phyloP scores from a whole-genome alignment of 2,797 vertebrate genomes.

The Microchirus variegatus region DNA sequence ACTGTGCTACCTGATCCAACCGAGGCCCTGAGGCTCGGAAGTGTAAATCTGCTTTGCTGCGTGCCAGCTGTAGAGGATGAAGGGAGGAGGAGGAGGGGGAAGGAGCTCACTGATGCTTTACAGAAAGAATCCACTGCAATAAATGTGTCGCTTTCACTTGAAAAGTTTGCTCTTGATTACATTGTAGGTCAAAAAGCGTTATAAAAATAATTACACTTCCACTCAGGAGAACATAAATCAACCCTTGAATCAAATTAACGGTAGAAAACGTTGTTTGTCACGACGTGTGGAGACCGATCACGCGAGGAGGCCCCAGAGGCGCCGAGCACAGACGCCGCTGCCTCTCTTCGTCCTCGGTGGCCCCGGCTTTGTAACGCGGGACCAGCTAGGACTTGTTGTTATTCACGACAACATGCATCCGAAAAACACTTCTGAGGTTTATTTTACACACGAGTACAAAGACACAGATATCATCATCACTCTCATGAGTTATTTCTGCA shows the following conservation, averaged over 20 bases:
- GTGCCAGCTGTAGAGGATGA: conserved; percentile 31
- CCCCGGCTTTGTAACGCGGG: conserved; percentile 27
- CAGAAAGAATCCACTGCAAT: conserved; percentile 33
- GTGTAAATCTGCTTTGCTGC: conserved; percentile 77
- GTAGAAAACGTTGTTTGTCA: conserved; percentile 5
- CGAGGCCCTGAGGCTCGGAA: conserved; percentile 77
- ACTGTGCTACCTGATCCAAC: conserved; percentile 74
- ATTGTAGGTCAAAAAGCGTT: too few species aligned
- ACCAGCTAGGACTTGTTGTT: conserved; percentile 44
- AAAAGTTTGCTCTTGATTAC: not conserved
- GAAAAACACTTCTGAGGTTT: conserved; percentile 12
- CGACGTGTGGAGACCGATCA: conserved; percentile 27
- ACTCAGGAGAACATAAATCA: too few species aligned
- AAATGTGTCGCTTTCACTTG: conserved; percentile 13
- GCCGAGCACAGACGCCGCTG: conserved; percentile 9
- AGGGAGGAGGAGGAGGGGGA: conserved; percentile 14
- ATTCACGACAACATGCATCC: conserved; percentile 12
- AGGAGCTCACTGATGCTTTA: conserved; percentile 51
- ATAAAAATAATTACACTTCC: too few species aligned
- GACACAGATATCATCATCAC: not conserved
- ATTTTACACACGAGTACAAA: conserved; percentile 12
- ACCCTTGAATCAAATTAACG: conserved; percentile 7
- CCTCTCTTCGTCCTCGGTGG: conserved; percentile 19
- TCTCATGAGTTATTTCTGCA: too few species aligned
- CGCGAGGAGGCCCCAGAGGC: conserved; percentile 44